Evolutionary conservation across 1,140 invertebrate species (phyloP).

Genomic region (Drosophila gunungcola): DNA sequence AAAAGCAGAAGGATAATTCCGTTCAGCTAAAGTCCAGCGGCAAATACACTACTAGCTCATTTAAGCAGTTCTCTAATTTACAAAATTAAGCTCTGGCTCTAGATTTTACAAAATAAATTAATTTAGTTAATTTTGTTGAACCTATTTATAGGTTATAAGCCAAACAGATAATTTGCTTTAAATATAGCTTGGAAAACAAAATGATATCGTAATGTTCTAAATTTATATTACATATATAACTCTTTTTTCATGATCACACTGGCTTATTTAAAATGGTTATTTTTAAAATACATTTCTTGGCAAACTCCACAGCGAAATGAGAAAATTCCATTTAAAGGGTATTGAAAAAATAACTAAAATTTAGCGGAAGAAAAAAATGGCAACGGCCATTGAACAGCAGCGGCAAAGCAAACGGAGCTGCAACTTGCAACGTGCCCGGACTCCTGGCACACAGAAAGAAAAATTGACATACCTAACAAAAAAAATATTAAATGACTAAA

Average conservation of each 20-base stretch:
- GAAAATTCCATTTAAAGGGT: not conserved
- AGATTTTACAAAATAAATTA: no score
- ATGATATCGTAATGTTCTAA: no score
- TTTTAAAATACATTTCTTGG: not conserved
- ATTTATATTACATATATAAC: no score
- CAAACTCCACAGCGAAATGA: not conserved
- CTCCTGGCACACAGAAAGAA: constrained; percentile 13
- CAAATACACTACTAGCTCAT: constrained; percentile 17
- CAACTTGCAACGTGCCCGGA: constrained; percentile 53
- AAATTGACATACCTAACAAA: no score
- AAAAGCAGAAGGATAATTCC: constrained; percentile 18
- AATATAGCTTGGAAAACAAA: no score
- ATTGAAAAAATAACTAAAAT: constrained; percentile 4
- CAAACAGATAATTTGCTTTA: no score
- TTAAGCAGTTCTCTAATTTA: not conserved
- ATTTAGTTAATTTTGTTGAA: no score
- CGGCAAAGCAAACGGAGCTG: constrained; percentile 27
- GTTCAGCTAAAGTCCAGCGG: not conserved
- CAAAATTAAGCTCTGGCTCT: no score
- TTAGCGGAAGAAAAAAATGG: constrained; percentile 19
- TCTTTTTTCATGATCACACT: no score
- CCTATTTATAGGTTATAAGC: no score
- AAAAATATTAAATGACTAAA: no score
- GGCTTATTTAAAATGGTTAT: not conserved
- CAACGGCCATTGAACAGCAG: constrained; percentile 19